Conservation (phyloP, 2,113 vertebrate species). For the Raja brachyura region DNA sequence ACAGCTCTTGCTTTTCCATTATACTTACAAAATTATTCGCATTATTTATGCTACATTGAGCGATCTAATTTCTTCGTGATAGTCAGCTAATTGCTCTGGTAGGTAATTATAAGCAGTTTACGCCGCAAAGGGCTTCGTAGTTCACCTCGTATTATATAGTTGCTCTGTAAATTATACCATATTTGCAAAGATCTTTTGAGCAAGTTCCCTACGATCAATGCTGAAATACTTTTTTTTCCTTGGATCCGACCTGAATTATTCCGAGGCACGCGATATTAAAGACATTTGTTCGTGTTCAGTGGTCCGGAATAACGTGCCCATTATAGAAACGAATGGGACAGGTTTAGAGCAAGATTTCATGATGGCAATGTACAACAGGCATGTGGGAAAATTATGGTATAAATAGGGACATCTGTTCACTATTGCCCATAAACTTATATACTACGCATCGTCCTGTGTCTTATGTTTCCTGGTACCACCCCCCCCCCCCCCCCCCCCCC, state of each 20-base stretch:
- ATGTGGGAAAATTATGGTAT: conserved; percentile 82
- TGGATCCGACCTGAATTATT: conserved; percentile 67
- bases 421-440: conserved; percentile 61
- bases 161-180: conserved; percentile 77
- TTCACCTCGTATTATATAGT: conserved; percentile 72
- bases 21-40: conserved; percentile 75
- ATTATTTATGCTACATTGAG: conserved; percentile 84
- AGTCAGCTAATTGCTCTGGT: conserved; percentile 90
- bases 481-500: too few relatives aligned
- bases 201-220: conserved; percentile 60
- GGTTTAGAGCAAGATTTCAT: conserved; percentile 94
- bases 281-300: conserved; percentile 93
- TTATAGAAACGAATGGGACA: conserved; percentile 89
- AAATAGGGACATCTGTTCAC: conserved; percentile 97
- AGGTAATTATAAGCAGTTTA: conserved; percentile 80
- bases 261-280: conserved; percentile 87
- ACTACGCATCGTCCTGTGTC: neutral
- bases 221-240: conserved; percentile 54
- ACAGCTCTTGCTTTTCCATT: conserved; percentile 72
- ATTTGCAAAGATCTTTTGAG: conserved; percentile 66
- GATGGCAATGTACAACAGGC: conserved; percentile 83
- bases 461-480: neutral
- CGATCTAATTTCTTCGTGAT: conserved; percentile 87
- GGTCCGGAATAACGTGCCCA: conserved; percentile 97
- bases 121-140: conserved; percentile 64